Conservation (phyloP, 2,797 vertebrate genomes). For the Orestias chungarensis region DNA sequence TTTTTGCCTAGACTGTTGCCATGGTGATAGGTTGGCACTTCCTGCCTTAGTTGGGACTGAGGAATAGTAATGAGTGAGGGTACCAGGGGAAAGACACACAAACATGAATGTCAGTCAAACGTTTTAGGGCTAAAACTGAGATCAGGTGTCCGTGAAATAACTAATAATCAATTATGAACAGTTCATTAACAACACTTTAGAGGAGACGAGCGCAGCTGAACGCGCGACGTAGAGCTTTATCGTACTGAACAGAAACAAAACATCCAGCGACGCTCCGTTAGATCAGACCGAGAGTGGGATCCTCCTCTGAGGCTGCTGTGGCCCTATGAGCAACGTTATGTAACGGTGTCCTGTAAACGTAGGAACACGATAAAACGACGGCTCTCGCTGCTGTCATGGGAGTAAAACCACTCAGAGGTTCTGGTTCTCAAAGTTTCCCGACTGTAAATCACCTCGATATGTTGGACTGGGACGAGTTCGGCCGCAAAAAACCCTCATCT, state of each 20-base stretch:
- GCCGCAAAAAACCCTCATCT: too few species aligned
- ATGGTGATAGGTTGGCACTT: slow-evolving; percentile 18
- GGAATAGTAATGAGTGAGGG: not conserved
- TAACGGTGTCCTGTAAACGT: not conserved
- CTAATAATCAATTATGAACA: not conserved
- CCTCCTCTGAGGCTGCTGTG: not conserved
- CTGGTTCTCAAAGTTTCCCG: too few species aligned
- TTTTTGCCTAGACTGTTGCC: slow-evolving; percentile 19
- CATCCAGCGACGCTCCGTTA: not conserved
- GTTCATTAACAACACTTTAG: not conserved
- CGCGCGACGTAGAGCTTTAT: too few species aligned
- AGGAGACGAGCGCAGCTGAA: too few species aligned
- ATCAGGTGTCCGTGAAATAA: not conserved
- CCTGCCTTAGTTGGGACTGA: not conserved
- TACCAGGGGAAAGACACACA: not conserved
- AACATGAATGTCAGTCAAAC: not conserved
- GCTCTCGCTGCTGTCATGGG: not conserved
- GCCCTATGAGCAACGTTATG: not conserved
- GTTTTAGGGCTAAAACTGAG: not conserved
- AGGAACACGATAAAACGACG: too few species aligned
- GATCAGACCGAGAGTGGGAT: not conserved
- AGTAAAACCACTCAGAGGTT: not conserved
- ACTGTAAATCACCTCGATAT: too few species aligned
- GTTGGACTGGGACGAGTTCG: too few species aligned
- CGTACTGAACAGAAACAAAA: not conserved